Conservation (phyloP, 2,888 invertebrate species). For the Lymantria dispar region DNA sequence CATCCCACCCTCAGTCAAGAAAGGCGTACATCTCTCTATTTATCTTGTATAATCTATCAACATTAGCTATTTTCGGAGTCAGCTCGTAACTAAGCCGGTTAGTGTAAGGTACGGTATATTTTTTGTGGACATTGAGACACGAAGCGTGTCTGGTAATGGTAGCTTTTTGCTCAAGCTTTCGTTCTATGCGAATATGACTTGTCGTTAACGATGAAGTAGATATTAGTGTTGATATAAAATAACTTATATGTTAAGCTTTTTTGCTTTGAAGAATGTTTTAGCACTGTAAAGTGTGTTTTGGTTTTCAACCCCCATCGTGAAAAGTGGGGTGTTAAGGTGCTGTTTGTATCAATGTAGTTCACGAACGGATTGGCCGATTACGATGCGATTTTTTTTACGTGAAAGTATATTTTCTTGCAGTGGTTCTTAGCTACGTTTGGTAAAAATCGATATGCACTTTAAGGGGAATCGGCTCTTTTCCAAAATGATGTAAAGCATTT, state of each 20-base stretch:
- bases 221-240: background rate
- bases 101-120: background rate
- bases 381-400: too few species aligned
- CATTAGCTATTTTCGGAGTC: constrained; percentile 16
- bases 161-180: background rate
- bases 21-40: constrained; percentile 22
- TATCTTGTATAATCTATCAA: constrained; percentile 28
- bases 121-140: background rate
- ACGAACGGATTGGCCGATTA: too few species aligned
- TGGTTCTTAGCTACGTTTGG: too few species aligned
- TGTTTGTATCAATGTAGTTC: too few species aligned
- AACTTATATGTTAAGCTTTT: background rate
- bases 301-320: too few species aligned
- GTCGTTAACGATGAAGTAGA: background rate
- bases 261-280: too few species aligned
- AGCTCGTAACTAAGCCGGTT: background rate
- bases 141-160: background rate
- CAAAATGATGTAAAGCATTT: too few species aligned
- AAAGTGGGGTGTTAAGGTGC: too few species aligned
- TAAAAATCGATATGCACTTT: too few species aligned
- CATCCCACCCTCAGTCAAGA: constrained; percentile 5
- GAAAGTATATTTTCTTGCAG: too few species aligned
- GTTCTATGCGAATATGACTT: background rate
- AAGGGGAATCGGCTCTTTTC: too few species aligned
- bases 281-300: too few species aligned